Base-by-base conservation (phyloP, 2,797 vertebrate species). In the Chromobotia macracanthus region DNA sequence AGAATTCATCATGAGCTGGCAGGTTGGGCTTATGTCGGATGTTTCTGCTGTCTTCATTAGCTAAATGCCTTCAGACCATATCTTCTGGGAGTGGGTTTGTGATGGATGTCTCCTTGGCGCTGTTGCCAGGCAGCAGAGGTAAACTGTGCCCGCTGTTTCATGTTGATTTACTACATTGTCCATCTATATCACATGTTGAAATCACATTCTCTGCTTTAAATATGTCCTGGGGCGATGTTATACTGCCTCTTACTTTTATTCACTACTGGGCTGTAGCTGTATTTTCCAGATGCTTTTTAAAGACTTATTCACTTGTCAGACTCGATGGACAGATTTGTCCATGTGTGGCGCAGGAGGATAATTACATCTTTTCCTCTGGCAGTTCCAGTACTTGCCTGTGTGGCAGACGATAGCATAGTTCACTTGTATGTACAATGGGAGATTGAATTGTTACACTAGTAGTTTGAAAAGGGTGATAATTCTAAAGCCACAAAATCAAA, bases 321-420 rank as follows among this genome's bases (percentile, higher is more conserved):
- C 48, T 66, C 5, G 0, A 51, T n/a, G n/a, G n/a, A n/a, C n/a
- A 41, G 5, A 9, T 56, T 5, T 53, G 53, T 10, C 44, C 18
- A 1, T 69, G 48, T 21, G 55, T 3, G 23, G 8, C 23, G 48
- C 68, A 74, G 53, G 61, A 41, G 15, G 11, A 44, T 72, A 85
- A 80, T 67, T 35, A 60, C 23, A 77, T 78, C 46, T 68, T 72
- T 35, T 78, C 80, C 83, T 85, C 28, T 83, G 80, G 83, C 88
- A 99, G 97, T 96, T 85, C 95, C 96, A 38, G 0, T 99, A 82
- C 88, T 99, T 84, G 96, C 96, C 86, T 99, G 97, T 28, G 97
- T 95, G 1, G 95, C 93, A 51, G 97, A 99, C 77, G 95, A 97
- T 87, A 93, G 94, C 88, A 92, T 81, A 87, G 93, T 98, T 86